Evolutionary conservation across 2,113 vertebrate species (phyloP), one percentile per base, ranked within the genome.

Genomic region (Bettongia penicillata): DNA sequence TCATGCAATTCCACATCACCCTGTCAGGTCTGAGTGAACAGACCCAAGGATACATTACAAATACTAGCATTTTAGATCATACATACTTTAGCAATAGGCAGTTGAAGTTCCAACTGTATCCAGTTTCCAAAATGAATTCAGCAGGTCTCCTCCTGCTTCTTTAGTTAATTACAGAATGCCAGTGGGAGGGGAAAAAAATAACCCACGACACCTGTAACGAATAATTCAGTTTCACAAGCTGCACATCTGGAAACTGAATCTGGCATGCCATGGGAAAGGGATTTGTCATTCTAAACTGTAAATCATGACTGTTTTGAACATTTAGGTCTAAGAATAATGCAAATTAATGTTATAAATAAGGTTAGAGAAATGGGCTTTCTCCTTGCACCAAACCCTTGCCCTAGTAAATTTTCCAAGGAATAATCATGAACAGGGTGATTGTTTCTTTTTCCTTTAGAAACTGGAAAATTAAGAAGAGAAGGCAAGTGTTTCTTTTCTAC

Each of bases 241-340:
- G 97, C 93, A 97, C 37, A 49, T 98, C 98, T 99, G 98, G 98
- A 98, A 98, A 99, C 98, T 90, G 90, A 95, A 98, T 98, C 96
- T 96, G 93, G 91, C 94, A 92, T 93, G 94, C 51, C 93, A 61
- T 97, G 97, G 96, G 97, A 98, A 98, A 98, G 92, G 94, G 93
- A 97, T 98, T 96, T 97, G 96, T 90, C 93, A 95, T 91, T 95
- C 91, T 96, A 97, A 97, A 91, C 77, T 94, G 31, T 97, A 98
- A 98, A 98, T 98, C 97, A 97, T 50, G 53, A 92, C 92, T 97
- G 95, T 93, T 96, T 97, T 95, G 95, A 94, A 93, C 14, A 51
- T 95, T 22, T 8, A 93, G 92, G 95, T 95, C 91, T 95, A 53
- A 98, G 92, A 61, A 94, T 97, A 95, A 98, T 98, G 96, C 96